Percentiles rank a stretch among this genome's conserved stretches.
These are phyloP conservation scores for Diabrotica balteata DNA, from an alignment of 2,888 invertebrate genomes.

Conservation along the genomic window DNA sequence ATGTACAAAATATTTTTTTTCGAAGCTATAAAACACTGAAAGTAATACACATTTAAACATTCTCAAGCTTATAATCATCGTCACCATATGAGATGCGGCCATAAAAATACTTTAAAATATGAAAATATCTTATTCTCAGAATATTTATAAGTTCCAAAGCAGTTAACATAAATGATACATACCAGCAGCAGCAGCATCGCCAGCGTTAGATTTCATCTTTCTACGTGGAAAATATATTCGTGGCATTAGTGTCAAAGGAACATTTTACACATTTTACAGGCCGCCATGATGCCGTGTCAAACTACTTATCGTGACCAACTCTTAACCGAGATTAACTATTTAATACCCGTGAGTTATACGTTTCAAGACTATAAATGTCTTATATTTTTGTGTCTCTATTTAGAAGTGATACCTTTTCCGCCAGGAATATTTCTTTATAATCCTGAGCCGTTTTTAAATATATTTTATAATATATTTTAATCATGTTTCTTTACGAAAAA, in stretches of 20 bases:
- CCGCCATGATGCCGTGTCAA: constrained; percentile 34
- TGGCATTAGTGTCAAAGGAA: constrained; percentile 36
- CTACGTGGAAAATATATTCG: constrained; percentile 27
- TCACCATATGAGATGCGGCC: constrained; percentile 8
- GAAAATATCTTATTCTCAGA: constrained; percentile 18
- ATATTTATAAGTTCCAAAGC: constrained; percentile 25
- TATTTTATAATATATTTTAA: too few relatives aligned
- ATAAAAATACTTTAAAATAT: constrained; percentile 21
- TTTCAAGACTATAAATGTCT: constrained; percentile 15
- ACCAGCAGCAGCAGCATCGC: constrained; percentile 21
- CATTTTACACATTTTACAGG: constrained; percentile 32
- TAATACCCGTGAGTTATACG: constrained; percentile 28
- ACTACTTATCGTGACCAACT: constrained; percentile 37
- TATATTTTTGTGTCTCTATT: constrained; percentile 18
- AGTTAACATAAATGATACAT: constrained; percentile 34
- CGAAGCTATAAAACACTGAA: background rate
- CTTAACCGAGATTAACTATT: constrained; percentile 29
- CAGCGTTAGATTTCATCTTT: constrained; percentile 33
- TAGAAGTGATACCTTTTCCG: too few relatives aligned
- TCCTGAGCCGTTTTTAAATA: too few relatives aligned
- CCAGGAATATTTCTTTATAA: too few relatives aligned
- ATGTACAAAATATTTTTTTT: background rate
- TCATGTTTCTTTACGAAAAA: too few relatives aligned
- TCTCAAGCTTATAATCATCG: background rate
- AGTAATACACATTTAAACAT: constrained; percentile 1